Base-by-base conservation (phyloP, 2,888 invertebrate species). In the Zaprionus bogoriensis region DNA sequence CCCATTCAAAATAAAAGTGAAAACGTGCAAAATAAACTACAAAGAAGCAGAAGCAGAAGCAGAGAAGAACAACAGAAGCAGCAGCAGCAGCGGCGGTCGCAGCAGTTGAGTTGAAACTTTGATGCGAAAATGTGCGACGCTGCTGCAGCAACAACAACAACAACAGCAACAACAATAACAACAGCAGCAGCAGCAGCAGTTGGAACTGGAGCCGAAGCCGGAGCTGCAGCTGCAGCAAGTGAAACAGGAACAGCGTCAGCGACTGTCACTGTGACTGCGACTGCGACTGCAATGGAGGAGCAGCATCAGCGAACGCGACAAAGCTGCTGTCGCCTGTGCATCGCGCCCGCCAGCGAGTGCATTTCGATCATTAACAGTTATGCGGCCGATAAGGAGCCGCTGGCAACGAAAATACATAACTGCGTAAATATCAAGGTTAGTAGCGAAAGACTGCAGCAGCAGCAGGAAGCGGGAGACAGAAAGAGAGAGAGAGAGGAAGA, bases 401-500 rank as follows among this genome's bases (percentile, higher is more conserved):
- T 91, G 77, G 85, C 88, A 59, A 87, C 85, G 59, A 91, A 91
- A 89, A 91, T 91, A 71, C 79, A 87, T 55, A 88, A 90, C 67
- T 91, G 91, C 87, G 90, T 91, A 74, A 88, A 88, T 82, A 89
- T 91, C 73, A 91, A 91, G 91, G 91, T 91, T 77, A 90, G 91
- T 71, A 19, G 27, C 28, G n/a, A 30, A 14, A 20, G 28, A 36
- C 17, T n/a, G n/a, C n/a, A n/a, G n/a, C n/a, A n/a, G n/a, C n/a
- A n/a, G n/a, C 20, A 41, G 36, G 36, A 30, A 36, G 51, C 51
- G 30, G 30, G 41, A 36, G 28, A 10, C 27, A 44, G 17, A n/a
- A 17, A 50, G 32, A 20, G n/a, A n/a, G n/a, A 47, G 42, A 44
- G 42, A 47, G 23, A 46, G 42, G 32, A 32, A 5, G 1, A 17